phyloP scores from a whole-genome alignment of 2,113 vertebrate species.

The Climacteris rufus region DNA sequence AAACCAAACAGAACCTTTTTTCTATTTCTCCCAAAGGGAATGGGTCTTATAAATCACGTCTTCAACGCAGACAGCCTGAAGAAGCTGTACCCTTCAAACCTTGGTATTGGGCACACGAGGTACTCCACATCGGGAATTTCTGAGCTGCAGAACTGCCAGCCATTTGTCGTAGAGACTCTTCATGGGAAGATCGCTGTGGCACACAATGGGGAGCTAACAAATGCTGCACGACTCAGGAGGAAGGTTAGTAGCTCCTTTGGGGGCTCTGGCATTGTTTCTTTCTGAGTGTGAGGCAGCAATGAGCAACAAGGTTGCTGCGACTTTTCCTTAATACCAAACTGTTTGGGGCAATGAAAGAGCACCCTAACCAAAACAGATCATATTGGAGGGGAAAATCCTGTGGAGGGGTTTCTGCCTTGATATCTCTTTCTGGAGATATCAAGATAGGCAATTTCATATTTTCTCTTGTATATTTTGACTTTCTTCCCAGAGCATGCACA shows the following conservation, averaged over 20 bases:
- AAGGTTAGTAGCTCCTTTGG: conserved; percentile 73
- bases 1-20: neutral
- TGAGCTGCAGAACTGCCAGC: conserved; percentile 97
- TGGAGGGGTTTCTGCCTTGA: neutral
- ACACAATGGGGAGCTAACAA: conserved; percentile 94
- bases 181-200: conserved; percentile 96
- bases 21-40: conserved; percentile 77
- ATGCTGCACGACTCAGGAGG: conserved; percentile 82
- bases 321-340: neutral
- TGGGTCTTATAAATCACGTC: conserved; percentile 91
- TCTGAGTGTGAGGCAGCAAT: neutral
- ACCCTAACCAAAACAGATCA: neutral
- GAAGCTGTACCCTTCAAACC: conserved; percentile 89
- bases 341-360: neutral
- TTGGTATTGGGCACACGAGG: conserved; percentile 94
- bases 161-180: conserved; percentile 96
- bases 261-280: neutral
- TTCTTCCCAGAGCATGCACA: neutral
- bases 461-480: neutral
- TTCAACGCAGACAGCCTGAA: conserved; percentile 88
- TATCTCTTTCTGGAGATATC: neutral
- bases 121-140: conserved; percentile 94
- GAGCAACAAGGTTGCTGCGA: neutral
- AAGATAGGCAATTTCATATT: neutral
- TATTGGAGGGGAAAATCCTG: fast-evolving